Conservation (phyloP, 2,113 vertebrate species). For the Elephantulus edwardii region DNA sequence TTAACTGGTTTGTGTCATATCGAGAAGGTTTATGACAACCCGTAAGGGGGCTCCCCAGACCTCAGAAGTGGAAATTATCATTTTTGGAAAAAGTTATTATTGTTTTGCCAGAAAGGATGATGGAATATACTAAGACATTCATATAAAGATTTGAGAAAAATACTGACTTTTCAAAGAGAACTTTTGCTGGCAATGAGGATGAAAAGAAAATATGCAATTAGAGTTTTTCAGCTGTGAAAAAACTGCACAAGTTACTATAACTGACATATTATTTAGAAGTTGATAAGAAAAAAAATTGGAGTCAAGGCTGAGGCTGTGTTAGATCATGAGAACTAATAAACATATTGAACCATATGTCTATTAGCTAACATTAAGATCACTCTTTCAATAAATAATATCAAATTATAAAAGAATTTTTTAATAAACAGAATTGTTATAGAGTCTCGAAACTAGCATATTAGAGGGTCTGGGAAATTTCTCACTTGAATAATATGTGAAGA, state of each 20-base stretch:
- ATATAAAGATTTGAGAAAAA: neutral
- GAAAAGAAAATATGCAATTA: neutral
- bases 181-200: neutral
- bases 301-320: neutral
- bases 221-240: neutral
- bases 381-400: conserved; percentile 24
- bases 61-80: neutral
- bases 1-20: neutral
- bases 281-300: neutral
- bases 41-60: neutral
- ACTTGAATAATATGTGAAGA: neutral
- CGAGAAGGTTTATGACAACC: neutral
- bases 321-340: neutral
- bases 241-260: neutral
- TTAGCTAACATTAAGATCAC: neutral
- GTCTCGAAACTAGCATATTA: neutral
- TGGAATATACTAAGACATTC: neutral
- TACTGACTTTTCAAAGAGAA: neutral
- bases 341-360: neutral
- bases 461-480: neutral
- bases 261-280: no score
- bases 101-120: neutral
- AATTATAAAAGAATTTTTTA: neutral
- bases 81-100: neutral
- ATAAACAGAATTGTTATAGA: neutral